These are phyloP conservation scores for Acipenser oxyrinchus DNA, from an alignment of 2,797 vertebrate species.

Conservation along the genomic window DNA sequence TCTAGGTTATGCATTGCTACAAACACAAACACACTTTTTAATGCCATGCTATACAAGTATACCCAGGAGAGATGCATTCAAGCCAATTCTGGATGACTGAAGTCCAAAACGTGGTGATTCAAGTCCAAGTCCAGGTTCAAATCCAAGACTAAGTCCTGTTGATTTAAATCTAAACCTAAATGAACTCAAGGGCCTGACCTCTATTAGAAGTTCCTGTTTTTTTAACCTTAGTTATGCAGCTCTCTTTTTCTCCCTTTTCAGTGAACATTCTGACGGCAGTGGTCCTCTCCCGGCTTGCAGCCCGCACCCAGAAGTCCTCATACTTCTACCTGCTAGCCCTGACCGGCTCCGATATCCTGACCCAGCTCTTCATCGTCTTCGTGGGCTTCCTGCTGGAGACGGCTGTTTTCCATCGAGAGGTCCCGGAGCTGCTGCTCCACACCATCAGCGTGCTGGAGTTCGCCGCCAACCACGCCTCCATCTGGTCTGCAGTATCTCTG, in stretches of 20 bases:
- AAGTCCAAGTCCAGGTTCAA: too few species aligned
- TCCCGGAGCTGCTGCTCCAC: slow-evolving; percentile 65
- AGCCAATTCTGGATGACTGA: too few species aligned
- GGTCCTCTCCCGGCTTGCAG: slow-evolving; percentile 69
- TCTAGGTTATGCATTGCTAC: too few species aligned
- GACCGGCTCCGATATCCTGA: slow-evolving; percentile 77
- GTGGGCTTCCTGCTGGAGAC: slow-evolving; percentile 86
- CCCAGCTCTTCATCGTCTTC: slow-evolving; percentile 87
- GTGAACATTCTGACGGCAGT: slow-evolving; percentile 76
- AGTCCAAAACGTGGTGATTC: too few species aligned
- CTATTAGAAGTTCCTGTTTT: too few species aligned
- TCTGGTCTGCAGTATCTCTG: slow-evolving; percentile 80
- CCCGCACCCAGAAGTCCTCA: slow-evolving; percentile 73
- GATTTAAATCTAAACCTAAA: too few species aligned
- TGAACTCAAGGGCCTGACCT: too few species aligned
- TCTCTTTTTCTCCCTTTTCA: slow-evolving; percentile 25
- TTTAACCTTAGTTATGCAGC: neutral
- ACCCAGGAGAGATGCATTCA: too few species aligned
- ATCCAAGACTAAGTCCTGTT: too few species aligned
- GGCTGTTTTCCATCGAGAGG: slow-evolving; percentile 68
- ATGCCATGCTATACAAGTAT: too few species aligned
- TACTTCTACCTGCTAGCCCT: slow-evolving; percentile 84
- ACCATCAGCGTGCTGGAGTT: slow-evolving; percentile 76
- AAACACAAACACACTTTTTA: too few species aligned
- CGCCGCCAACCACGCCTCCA: slow-evolving; percentile 81